Evolutionary conservation across 2,888 invertebrate species (phyloP), one percentile per base, ranked within the genome.

Genomic region (Lycophotia porphyrea): DNA sequence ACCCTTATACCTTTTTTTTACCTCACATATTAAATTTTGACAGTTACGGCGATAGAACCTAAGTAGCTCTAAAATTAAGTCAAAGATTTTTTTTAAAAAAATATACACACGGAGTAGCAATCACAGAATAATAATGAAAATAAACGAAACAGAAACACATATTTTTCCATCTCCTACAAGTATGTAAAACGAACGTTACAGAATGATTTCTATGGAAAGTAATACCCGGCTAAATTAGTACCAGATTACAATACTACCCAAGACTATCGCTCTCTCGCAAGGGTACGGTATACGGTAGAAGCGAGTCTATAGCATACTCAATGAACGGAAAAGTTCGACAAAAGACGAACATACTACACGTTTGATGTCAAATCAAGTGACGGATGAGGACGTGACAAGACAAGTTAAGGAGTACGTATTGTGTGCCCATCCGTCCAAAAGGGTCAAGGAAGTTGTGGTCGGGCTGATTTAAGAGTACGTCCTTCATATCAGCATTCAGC

Each of bases 1-100:
- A 60, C 73, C 55, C 34, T 80, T 11, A 72, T 49, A 60, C 73
- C 55, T 27, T 80, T 65, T 78, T 72, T 80, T 34, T 49, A 64
- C 55, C 64, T 36, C n/a, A 31, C 21, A 21, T 58, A 55, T 15
- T 73, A 64, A 78, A 65, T 31, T 73, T 64, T 72, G 24, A 36
- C 42, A 61, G 42, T 52, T 44, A 5, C n/a, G 5, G 21, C 18
- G 34, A 66, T 36, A 31, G 5, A 34, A 72, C 9, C 60, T 73
- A 60, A n/a, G n/a, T 73, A 63, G 15, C 49, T 69, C 8, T 61
- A n/a, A 42, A 52, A n/a, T 58, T 13, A 31, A 42, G 42, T 31
- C 5, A n/a, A n/a, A 1, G 15, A 4, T 60, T 34, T 60, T 52
- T 34, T 60, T 1, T 3, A 9, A 58, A 31, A 31, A n/a, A n/a